Base-by-base conservation (phyloP, 2,797 vertebrate genomes). In the Notoglanidium macrostoma region DNA sequence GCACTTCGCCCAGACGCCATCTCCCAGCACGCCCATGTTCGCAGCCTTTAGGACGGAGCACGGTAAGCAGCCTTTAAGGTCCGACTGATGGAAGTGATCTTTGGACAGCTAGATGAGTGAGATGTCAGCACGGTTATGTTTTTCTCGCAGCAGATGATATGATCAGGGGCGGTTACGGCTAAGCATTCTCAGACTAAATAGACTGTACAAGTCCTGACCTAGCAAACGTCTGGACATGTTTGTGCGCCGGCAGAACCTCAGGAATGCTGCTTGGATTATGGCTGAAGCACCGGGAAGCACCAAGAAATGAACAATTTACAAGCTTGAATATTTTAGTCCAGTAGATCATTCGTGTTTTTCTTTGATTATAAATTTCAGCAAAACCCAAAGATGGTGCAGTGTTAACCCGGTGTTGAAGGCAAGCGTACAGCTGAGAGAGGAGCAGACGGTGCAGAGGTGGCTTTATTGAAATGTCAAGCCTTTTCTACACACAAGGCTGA, bases 41-140 rank as follows among this genome's bases (percentile, higher is more conserved):
- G 92, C 94, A 80, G 92, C 92, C 72, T 96, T 90, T 92, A 95
- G 94, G 92, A 91, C 91, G 5, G 92, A 92, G 44, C 94, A 94
- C 0, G 97, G 97, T 98, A 94, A 93, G 95, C 4, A 59, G 40
- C 9, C 57, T 46, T 46, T 15, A 8, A 46, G 6, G 10, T n/a
- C 79, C 1, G 12, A n/a, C 0, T 2, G 26, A 63, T 10, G 26
- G 59, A 12, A 9, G 8, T 26, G 3, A 59, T 57, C 49, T 35
- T 35, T 35, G 51, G 54, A 79, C n/a, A 35, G 29, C 51, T 32
- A 44, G 17, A 57, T 40, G 19, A 44, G 49, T 10, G 7, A 32
- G 26, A 76, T 14, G 23, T 12, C 23, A 12, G 72, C 17, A 3
- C 19, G n/a, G 46, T 78, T 54, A 54, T 19, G 74, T 35, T 51